A percentile compares a stretch with the other conserved stretches of the same genome.
phyloP scores from a whole-genome alignment of 2,797 vertebrate genomes.

The Sebastiscus tertius region DNA sequence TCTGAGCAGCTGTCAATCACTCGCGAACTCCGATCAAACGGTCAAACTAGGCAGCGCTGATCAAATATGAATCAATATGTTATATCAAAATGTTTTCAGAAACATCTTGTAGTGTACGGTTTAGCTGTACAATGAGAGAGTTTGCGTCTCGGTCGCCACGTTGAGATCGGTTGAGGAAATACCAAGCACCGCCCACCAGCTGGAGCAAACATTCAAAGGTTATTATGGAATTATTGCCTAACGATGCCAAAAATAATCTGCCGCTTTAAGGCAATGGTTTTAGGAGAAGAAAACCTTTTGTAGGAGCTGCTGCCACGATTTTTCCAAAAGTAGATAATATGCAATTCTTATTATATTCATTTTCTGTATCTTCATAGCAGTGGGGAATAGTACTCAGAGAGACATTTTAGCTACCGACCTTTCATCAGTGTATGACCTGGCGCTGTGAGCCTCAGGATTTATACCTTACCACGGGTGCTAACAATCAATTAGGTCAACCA shows the following conservation, averaged over 20 bases:
- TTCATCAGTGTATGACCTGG: neutral
- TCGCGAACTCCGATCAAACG: no score
- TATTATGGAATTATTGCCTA: no score
- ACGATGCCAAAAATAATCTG: no score
- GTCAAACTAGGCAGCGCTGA: no score
- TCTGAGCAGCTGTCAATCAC: no score
- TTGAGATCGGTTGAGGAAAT: no score
- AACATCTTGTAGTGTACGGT: no score
- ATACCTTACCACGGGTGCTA: neutral
- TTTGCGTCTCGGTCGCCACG: accelerated
- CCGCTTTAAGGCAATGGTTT: no score
- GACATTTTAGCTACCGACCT: neutral
- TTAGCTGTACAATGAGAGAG: no score
- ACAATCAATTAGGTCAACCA: conserved; percentile 5
- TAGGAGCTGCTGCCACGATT: neutral
- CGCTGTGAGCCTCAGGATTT: neutral
- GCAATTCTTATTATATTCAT: neutral
- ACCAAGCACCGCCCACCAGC: no score
- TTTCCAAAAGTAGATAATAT: neutral
- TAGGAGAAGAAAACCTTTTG: neutral
- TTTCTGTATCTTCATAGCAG: conserved; percentile 6
- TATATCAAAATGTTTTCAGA: no score
- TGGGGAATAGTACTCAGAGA: neutral
- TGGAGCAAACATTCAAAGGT: accelerated
- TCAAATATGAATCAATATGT: no score